phyloP scores from a whole-genome alignment of 2,888 invertebrate species.

The Agrilus biguttatus region DNA sequence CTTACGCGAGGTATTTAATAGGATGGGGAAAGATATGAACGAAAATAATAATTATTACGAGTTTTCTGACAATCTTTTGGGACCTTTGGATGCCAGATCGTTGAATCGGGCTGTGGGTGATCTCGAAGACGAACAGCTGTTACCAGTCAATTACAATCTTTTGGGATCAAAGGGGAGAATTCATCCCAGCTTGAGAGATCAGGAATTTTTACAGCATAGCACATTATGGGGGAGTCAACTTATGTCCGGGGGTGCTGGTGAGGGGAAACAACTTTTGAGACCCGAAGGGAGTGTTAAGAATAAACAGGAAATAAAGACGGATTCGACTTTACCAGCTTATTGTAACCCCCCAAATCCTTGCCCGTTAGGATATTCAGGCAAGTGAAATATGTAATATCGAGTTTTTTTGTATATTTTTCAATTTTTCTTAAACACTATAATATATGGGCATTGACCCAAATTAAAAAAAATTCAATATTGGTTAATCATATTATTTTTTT shows the following conservation, averaged over 20 bases:
- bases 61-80: slow-evolving; percentile 36
- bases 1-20: slow-evolving; percentile 61
- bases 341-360: slow-evolving; percentile 99
- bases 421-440: not conserved
- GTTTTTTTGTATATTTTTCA: not conserved
- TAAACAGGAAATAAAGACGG: slow-evolving; percentile 70
- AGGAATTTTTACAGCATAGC: slow-evolving; percentile 76
- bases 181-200: slow-evolving; percentile 70
- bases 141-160: slow-evolving; percentile 55
- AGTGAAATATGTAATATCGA: slow-evolving; percentile 10
- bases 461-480: too few relatives aligned
- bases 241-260: slow-evolving; percentile 63
- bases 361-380: slow-evolving; percentile 82
- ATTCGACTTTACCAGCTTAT: slow-evolving; percentile 88
- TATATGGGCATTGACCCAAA: too few relatives aligned
- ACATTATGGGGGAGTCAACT: slow-evolving; percentile 51
- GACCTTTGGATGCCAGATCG: slow-evolving; percentile 20
- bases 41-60: slow-evolving; percentile 52
- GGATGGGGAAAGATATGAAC: slow-evolving; percentile 61
- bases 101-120: slow-evolving; percentile 12
- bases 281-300: slow-evolving; percentile 43
- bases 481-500: too few relatives aligned
- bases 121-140: slow-evolving; percentile 36
- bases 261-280: slow-evolving; percentile 52
- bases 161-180: slow-evolving; percentile 45